Conservation (phyloP, 2,888 invertebrate species). For the Caenorhabditis plicata region DNA sequence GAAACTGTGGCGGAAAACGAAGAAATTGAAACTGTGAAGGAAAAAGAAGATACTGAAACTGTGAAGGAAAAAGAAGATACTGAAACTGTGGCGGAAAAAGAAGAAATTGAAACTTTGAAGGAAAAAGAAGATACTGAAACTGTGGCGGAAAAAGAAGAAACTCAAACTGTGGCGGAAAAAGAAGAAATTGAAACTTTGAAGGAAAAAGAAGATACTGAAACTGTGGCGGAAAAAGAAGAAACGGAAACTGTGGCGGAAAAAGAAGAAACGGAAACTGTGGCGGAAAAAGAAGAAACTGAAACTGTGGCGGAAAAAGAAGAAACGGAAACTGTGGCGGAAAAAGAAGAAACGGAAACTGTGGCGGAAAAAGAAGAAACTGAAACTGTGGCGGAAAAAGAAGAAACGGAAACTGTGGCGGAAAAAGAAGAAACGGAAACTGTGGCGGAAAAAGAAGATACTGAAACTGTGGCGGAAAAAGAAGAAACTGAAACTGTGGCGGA, state of each 20-base stretch:
- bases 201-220: not conserved
- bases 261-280: not conserved
- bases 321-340: not conserved
- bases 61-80: not conserved
- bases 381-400: not conserved
- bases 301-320: not conserved
- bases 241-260: not conserved
- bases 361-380: not conserved
- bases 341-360: not conserved
- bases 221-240: not conserved
- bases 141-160: not conserved
- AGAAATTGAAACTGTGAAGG: not conserved
- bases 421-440: too few relatives aligned
- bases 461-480: not conserved
- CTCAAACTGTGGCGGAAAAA: not conserved
- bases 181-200: too few relatives aligned
- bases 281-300: not conserved
- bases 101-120: not conserved
- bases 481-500: not conserved
- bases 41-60: not conserved
- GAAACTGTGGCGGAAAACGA: not conserved
- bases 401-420: not conserved
- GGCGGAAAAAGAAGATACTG: not conserved
- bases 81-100: not conserved
- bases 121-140: too few relatives aligned